Percentiles rank a stretch among this genome's conserved stretches.
phyloP scores from a whole-genome alignment of 2,888 invertebrate genomes.

The Asteroscopus sphinx region DNA sequence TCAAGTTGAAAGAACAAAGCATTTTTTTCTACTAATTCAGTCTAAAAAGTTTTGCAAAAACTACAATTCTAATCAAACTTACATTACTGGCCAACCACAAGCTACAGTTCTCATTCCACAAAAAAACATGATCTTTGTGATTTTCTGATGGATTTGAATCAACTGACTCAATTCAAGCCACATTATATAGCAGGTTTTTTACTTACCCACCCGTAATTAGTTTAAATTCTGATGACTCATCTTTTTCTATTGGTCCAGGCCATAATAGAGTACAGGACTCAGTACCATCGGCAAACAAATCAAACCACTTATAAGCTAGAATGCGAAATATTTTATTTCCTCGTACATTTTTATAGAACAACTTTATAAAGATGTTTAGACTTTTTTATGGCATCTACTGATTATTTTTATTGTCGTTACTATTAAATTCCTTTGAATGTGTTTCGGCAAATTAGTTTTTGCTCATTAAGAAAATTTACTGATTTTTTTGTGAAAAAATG shows the following conservation, averaged over 20 bases:
- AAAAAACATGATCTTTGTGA: conserved; percentile 69
- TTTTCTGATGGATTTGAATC: conserved; percentile 78
- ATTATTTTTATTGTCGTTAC: conserved; percentile 47
- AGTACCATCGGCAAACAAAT: conserved; percentile 68
- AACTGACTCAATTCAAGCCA: conserved; percentile 76
- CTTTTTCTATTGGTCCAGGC: conserved; percentile 81
- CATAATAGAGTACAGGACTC: conserved; percentile 72
- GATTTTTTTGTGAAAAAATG: conserved; percentile 8
- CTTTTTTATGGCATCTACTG: conserved; percentile 43
- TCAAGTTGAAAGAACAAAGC: conserved; percentile 7
- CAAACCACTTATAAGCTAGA: conserved; percentile 30
- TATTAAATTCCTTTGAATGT: conserved; percentile 39
- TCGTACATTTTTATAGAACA: conserved; percentile 27
- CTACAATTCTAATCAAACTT: conserved; percentile 47
- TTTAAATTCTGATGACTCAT: conserved; percentile 88
- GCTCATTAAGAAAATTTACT: conserved; percentile 21
- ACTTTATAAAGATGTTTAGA: conserved; percentile 42
- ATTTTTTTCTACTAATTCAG: conserved; percentile 6
- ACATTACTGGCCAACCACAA: conserved; percentile 44
- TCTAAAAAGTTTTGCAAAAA: conserved; percentile 38
- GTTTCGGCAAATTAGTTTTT: conserved; percentile 34
- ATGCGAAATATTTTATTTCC: conserved; percentile 22
- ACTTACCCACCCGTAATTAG: conserved; percentile 81
- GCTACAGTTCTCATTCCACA: conserved; percentile 45
- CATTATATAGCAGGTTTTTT: conserved; percentile 80